Evolutionary conservation across 2,888 invertebrate genomes (phyloP).

Genomic region (Homarus gammarus): DNA sequence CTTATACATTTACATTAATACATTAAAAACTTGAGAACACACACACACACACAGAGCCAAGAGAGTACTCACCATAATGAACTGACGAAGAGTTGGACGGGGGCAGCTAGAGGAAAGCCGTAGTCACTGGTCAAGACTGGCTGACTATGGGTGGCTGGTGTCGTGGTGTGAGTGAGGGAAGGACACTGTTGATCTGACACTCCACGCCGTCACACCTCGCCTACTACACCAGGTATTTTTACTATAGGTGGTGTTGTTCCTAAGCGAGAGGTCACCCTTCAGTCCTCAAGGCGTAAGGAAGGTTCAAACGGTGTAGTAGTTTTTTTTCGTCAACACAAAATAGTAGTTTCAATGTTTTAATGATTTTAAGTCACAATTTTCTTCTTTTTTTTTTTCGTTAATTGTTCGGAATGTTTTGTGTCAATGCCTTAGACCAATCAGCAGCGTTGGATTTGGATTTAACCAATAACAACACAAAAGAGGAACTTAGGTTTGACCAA

Average conservation of each 20-base stretch:
- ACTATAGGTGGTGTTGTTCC: too few species aligned
- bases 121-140: background rate
- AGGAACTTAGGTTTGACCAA: background rate
- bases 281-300: too few species aligned
- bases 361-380: too few species aligned
- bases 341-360: too few species aligned
- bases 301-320: too few species aligned
- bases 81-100: background rate
- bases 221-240: background rate
- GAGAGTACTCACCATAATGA: constrained; percentile 2
- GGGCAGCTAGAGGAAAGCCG: background rate
- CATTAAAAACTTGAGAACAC: background rate
- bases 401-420: too few species aligned
- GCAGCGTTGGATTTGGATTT: too few species aligned
- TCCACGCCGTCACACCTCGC: background rate
- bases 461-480: too few species aligned
- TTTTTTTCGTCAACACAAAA: too few species aligned
- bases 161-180: background rate
- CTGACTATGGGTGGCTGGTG: background rate
- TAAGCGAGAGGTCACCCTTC: too few species aligned
- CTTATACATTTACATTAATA: background rate
- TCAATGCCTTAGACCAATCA: too few species aligned
- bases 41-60: background rate
- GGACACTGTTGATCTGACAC: background rate
- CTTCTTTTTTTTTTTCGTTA: too few species aligned